Evolutionary conservation across 2,797 vertebrate species (phyloP), one percentile per base, ranked within the genome.

Genomic region (Malacoraja senta): DNA sequence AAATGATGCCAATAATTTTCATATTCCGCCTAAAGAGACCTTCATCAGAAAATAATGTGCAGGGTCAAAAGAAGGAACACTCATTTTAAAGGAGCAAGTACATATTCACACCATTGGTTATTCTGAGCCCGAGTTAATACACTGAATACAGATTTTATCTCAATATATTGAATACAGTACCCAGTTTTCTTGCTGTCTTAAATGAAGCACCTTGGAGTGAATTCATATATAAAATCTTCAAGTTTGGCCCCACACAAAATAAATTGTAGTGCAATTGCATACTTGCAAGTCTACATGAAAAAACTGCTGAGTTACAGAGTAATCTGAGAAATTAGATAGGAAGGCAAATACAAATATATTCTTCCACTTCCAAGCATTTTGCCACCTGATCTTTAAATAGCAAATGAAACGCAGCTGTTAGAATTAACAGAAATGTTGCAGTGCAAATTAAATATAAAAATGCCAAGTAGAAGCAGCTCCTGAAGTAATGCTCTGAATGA

Each of bases 311-410:
- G 29, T 53, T 44, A 65, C n/a, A 74, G 90, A 72, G 53, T 26
- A 74, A 74, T 74, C 35, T 74, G 90, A 72, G 19, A 91, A 53
- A 35, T 91, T 71, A 74, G 65, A 91, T 74, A 38, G 68, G 3
- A 91, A 74, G 90, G 90, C 35, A 53, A 53, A 53, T 53, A 26
- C 71, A 72, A 91, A 91, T 91, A 91, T 19, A 38, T 72, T 53
- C 38, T 53, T 21, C 24, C 35, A 91, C 72, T 74, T 91, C 88
- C 12, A 72, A 91, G 26, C 32, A 26, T 53, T 74, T 91, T 91
- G 21, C 68, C 90, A 91, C 68, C 68, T 91, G 53, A 72, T 91
- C 90, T 91, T 74, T 91, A 91, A 74, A 91, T 91, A 91, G 90
- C 38, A 91, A 91, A 15, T 9, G 29, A 68, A 32, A 71, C 65